Evolutionary conservation across 2,113 vertebrate genomes (phyloP).

Genomic region (Psittacus erithacus): DNA sequence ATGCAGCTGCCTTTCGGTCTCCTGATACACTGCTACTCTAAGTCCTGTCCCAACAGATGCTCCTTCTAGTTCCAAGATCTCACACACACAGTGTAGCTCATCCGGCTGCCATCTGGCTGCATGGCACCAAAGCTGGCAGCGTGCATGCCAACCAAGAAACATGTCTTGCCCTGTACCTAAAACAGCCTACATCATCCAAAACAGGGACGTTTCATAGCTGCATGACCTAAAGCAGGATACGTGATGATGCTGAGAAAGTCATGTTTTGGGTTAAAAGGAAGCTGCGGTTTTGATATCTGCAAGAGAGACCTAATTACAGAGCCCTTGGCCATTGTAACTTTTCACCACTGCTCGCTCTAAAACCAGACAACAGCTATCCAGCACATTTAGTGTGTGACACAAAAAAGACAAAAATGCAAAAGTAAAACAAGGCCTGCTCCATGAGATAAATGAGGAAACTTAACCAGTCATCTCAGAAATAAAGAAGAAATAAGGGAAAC

Average conservation of each 20-base stretch:
- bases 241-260: not conserved
- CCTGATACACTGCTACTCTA: not conserved
- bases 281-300: not conserved
- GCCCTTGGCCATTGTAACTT: not conserved
- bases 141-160: not conserved
- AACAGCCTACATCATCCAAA: not conserved
- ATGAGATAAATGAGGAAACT: not conserved
- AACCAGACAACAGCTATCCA: not conserved
- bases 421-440: not conserved
- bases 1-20: not conserved
- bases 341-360: not conserved
- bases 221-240: not conserved
- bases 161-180: not conserved
- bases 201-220: fast-evolving
- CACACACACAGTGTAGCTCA: not conserved
- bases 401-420: not conserved
- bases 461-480: not conserved
- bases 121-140: fast-evolving
- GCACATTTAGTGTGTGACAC: not conserved
- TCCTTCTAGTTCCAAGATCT: not conserved
- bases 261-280: not conserved
- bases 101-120: not conserved
- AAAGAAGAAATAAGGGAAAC: not conserved
- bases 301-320: not conserved
- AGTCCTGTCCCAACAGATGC: not conserved